A percentile compares a stretch with the other conserved stretches of the same genome.
Conservation (phyloP, 1,140 invertebrate species). For the silkworm (Bombyx mori) region ASM3026992v2 NC_085110.1:16175501-16176000, state of each 20-base stretch:
- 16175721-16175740: no score
- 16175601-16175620: conserved; percentile 26
- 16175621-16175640: conserved; percentile 9
- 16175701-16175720: no score
- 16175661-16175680: background rate
- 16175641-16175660: background rate
- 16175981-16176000: conserved; percentile 51
- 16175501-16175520: no score
- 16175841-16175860: conserved; percentile 11
- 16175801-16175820: conserved; percentile 39
- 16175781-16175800: conserved; percentile 30
- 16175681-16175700: background rate
- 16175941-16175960: conserved; percentile 53
- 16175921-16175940: conserved; percentile 26
- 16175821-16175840: conserved; percentile 37
- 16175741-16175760: conserved; percentile 17
- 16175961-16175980: conserved; percentile 50
- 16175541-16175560: background rate
- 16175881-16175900: conserved; percentile 15
- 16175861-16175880: conserved; percentile 7
- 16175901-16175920: conserved; percentile 13
- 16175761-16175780: conserved; percentile 16
- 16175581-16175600: conserved; percentile 32
- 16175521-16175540: no score
- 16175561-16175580: conserved; percentile 8